These are phyloP conservation scores for Tachina grossa DNA, from an alignment of 2,888 invertebrate genomes.

Conservation along the genomic window DNA sequence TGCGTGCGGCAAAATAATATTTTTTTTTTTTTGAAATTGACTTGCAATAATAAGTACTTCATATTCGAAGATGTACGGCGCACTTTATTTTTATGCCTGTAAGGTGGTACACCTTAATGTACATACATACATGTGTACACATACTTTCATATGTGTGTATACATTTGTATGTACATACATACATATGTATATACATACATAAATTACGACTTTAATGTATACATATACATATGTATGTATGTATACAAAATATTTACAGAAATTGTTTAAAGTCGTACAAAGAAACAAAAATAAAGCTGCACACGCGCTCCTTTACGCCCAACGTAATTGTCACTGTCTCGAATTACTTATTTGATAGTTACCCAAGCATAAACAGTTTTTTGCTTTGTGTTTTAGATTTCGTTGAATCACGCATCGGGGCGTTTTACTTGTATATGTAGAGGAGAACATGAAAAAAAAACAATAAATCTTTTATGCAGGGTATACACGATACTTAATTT, in stretches of 20 bases:
- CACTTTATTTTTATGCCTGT: no score
- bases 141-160: background rate
- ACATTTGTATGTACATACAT: background rate
- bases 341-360: constrained; percentile 54
- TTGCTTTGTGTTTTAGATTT: constrained; percentile 54
- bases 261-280: constrained; percentile 12
- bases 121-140: background rate
- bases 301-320: constrained; percentile 57
- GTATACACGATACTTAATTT: no score
- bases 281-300: constrained; percentile 25
- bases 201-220: background rate
- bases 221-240: background rate
- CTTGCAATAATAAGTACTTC: no score
- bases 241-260: background rate
- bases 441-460: background rate
- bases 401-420: constrained; percentile 54
- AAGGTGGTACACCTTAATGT: background rate
- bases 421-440: constrained; percentile 41
- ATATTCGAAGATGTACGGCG: no score
- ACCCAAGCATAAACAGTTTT: constrained; percentile 53
- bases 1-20: no score
- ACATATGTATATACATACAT: background rate
- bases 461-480: constrained; percentile 41
- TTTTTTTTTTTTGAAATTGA: no score
- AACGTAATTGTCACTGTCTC: constrained; percentile 53